Evolutionary conservation across 2,113 vertebrate species (phyloP).

Genomic region (Addax nasomaculatus): DNA sequence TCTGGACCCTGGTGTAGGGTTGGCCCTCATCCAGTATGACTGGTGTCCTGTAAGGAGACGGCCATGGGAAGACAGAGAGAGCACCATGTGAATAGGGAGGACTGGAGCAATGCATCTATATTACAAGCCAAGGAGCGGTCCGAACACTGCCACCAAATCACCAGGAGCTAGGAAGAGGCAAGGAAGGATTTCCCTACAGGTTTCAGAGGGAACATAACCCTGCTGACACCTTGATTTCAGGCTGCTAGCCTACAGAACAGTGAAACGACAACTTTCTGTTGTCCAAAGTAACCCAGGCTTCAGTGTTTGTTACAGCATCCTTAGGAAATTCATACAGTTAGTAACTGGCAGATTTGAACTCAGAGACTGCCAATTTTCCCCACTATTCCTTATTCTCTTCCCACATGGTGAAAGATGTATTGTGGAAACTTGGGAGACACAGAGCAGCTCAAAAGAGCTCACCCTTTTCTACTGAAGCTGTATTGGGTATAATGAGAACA

Average conservation of each 20-base stretch:
- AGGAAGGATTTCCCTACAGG: neutral
- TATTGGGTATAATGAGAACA: neutral
- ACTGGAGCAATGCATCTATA: neutral
- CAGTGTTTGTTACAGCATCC: neutral
- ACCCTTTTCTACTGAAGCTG: neutral
- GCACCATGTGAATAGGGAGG: neutral
- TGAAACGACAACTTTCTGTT: neutral
- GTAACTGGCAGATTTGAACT: neutral
- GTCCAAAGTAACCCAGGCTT: neutral
- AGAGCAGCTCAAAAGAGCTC: neutral
- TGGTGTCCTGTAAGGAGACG: neutral
- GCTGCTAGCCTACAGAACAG: neutral
- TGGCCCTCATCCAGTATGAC: neutral
- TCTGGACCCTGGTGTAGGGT: neutral
- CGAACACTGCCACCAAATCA: neutral
- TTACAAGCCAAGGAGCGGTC: neutral
- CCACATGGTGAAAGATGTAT: neutral
- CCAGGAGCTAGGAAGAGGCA: neutral
- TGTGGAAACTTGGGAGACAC: neutral
- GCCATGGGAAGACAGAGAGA: neutral
- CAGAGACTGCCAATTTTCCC: neutral
- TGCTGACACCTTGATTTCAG: neutral
- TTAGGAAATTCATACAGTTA: neutral
- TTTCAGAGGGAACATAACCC: neutral
- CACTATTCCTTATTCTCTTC: neutral